Evolutionary conservation across 2,113 vertebrate species (phyloP).

Genomic region (Cromileptes altivelis): DNA sequence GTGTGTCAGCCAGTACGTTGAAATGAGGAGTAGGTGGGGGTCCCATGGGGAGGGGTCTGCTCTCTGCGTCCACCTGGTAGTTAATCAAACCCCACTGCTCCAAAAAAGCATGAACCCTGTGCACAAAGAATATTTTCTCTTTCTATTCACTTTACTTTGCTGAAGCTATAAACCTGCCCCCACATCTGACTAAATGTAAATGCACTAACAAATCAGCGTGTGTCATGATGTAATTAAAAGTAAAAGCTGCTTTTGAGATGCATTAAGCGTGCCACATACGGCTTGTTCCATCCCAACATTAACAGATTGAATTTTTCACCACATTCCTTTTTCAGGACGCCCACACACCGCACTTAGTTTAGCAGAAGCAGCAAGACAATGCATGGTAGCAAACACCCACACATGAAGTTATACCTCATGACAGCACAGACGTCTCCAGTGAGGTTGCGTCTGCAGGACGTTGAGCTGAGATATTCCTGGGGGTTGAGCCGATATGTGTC

Average conservation of each 20-base stretch:
- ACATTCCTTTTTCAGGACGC: conserved; percentile 4
- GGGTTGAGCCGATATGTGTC: conserved; percentile 98
- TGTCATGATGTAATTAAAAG: background rate
- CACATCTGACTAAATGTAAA: conserved; percentile 1
- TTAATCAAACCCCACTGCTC: conserved; percentile 99
- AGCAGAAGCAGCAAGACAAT: conserved; percentile 1
- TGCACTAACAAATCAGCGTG: background rate
- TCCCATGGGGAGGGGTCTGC: conserved; percentile 95
- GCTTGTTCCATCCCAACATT: background rate
- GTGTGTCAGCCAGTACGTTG: conserved; percentile 92
- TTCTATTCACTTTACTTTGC: background rate
- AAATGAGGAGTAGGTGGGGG: conserved; percentile 98
- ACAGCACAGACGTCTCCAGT: conserved; percentile 97
- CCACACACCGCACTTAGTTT: conserved; percentile 15
- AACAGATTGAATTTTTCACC: conserved; percentile 22
- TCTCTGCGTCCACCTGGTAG: conserved; percentile 98
- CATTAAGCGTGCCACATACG: background rate
- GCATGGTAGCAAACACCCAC: conserved; percentile 29
- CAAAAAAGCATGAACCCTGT: conserved; percentile 94
- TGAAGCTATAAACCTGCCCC: background rate
- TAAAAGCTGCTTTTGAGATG: background rate
- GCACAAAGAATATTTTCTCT: conserved; percentile 2
- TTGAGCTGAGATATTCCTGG: conserved; percentile 96
- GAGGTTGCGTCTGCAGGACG: conserved; percentile 94
- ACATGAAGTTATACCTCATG: conserved; percentile 88